Evolutionary conservation across 35 echinoderm and acorn worm species (phyloP).

Genomic region (Lytechinus variegatus): DNA sequence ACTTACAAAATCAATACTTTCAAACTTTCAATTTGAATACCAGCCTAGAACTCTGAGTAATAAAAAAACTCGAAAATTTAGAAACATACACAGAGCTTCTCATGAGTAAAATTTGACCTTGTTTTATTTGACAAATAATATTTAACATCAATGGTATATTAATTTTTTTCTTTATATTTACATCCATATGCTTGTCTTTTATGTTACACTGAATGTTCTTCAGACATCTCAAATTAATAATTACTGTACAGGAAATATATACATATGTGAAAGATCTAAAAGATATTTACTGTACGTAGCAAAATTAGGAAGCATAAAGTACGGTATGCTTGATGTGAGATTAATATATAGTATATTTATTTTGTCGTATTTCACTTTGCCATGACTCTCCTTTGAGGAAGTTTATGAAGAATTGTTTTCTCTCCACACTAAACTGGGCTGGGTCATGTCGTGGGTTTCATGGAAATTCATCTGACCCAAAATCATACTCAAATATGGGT

Average conservation of each 20-base stretch:
- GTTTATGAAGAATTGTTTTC: background rate
- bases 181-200: background rate
- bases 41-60: too few relatives aligned
- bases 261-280: background rate
- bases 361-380: background rate
- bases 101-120: too few relatives aligned
- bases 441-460: too few relatives aligned
- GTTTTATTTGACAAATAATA: too few relatives aligned
- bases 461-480: too few relatives aligned
- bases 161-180: background rate
- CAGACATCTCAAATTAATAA: background rate
- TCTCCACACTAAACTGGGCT: too few relatives aligned
- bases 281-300: background rate
- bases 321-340: background rate
- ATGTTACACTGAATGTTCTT: background rate
- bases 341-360: background rate
- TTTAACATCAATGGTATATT: too few relatives aligned
- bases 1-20: too few relatives aligned
- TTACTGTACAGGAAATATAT: background rate
- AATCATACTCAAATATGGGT: too few relatives aligned
- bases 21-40: too few relatives aligned
- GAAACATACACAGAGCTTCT: too few relatives aligned
- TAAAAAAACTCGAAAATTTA: too few relatives aligned
- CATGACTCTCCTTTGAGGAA: background rate
- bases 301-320: background rate